A percentile compares a stretch with the other conserved stretches of the same genome.
phyloP scores from a whole-genome alignment of 2,888 invertebrate genomes.

The Aspidiotus destructor region DNA sequence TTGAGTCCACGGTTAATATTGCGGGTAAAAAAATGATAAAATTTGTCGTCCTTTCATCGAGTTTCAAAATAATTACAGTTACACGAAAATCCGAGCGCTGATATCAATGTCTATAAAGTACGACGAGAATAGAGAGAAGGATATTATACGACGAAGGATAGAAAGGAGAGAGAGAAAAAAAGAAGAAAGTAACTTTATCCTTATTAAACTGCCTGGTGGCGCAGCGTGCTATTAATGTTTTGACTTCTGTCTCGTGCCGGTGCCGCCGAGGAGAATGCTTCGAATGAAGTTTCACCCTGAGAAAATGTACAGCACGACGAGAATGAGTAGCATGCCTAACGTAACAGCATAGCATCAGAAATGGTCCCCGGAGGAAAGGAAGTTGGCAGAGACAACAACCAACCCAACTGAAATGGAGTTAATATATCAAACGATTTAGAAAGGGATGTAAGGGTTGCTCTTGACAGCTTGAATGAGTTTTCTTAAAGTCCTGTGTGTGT shows the following conservation, averaged over 20 bases:
- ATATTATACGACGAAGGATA: conserved; percentile 1
- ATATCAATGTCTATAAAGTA: no score
- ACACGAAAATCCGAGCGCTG: no score
- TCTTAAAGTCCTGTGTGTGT: conserved; percentile 39
- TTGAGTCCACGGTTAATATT: not conserved
- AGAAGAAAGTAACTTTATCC: conserved; percentile 19
- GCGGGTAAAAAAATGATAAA: no score
- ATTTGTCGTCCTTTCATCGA: no score
- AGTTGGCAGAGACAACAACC: conserved; percentile 29
- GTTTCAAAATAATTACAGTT: no score
- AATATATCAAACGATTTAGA: conserved; percentile 29
- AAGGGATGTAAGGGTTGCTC: conserved; percentile 37
- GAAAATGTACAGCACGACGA: not conserved
- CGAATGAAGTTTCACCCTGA: conserved; percentile 20
- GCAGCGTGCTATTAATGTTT: conserved; percentile 30
- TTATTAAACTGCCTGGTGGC: conserved; percentile 28
- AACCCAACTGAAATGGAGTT: conserved; percentile 31
- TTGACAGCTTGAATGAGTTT: conserved; percentile 42
- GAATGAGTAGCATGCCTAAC: conserved; percentile 29
- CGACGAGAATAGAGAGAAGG: not conserved
- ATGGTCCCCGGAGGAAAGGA: conserved; percentile 30
- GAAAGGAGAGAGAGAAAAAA: conserved; percentile 20
- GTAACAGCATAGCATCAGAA: conserved; percentile 13
- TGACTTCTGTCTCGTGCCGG: conserved; percentile 31
- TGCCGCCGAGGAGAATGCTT: conserved; percentile 20